These are phyloP conservation scores for Phenganax subtilis DNA, from an alignment of 92 coral and sea anemone genomes.

Conservation along the genomic window DNA sequence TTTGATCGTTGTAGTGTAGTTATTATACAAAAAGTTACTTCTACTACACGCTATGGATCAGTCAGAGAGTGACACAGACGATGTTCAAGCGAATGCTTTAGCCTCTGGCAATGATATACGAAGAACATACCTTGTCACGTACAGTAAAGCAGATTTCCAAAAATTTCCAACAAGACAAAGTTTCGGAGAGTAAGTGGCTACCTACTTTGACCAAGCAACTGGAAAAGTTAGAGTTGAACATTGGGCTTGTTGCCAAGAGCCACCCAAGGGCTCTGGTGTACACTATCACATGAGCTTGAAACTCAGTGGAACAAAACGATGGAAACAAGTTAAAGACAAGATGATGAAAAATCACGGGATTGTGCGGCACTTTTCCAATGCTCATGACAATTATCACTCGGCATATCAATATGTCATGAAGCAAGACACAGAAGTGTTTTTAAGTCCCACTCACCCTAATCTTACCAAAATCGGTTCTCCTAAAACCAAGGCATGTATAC, in stretches of 20 bases:
- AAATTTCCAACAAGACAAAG: conserved; percentile 14
- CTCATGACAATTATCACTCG: conserved; percentile 1
- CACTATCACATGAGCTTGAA: not conserved
- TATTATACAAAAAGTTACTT: not conserved
- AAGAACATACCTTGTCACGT: conserved; percentile 38
- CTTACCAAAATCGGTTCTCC: too few relatives aligned
- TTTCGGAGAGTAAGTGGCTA: conserved; percentile 32
- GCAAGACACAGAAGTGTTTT: too few relatives aligned
- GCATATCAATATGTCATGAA: conserved; percentile 14
- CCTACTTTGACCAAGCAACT: not conserved
- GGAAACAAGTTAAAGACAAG: not conserved
- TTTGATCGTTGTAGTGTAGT: too few relatives aligned
- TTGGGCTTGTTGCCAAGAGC: not conserved
- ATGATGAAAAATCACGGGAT: not conserved
- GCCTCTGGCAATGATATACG: not conserved
- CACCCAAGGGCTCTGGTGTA: not conserved
- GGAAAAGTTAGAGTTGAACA: not conserved
- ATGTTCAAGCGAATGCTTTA: not conserved
- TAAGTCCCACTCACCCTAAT: too few relatives aligned
- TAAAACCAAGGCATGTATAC: too few relatives aligned
- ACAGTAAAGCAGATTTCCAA: not conserved
- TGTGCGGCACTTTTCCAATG: conserved; percentile 6
- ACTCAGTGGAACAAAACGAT: conserved; percentile 1
- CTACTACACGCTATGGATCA: not conserved
- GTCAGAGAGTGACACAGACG: not conserved